phyloP scores from a whole-genome alignment of 1,140 invertebrate species.

The Drosophila mayri region DNA sequence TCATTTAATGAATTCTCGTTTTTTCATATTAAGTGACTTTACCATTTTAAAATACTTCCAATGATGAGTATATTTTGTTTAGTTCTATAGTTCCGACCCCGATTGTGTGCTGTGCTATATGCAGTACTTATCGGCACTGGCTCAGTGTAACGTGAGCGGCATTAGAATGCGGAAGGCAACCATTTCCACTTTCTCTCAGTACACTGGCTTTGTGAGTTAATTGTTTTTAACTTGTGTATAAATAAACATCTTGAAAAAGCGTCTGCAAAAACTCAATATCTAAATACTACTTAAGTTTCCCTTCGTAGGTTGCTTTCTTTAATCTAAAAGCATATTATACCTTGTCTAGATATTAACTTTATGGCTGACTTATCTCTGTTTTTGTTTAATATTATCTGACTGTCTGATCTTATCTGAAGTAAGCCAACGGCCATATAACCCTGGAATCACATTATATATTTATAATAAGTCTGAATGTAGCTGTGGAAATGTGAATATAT shows the following conservation, averaged over 20 bases:
- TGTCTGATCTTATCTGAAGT: neutral
- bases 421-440: neutral
- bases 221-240: slow-evolving; percentile 30
- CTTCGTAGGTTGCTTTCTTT: too few relatives aligned
- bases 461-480: neutral
- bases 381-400: neutral
- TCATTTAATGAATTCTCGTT: neutral
- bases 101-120: slow-evolving; percentile 6
- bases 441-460: neutral
- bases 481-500: neutral
- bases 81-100: slow-evolving; percentile 4
- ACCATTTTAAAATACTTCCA: neutral
- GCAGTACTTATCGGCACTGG: slow-evolving; percentile 23
- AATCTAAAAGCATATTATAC: neutral
- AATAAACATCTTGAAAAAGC: slow-evolving; percentile 11
- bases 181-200: slow-evolving; percentile 40
- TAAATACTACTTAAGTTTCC: neutral
- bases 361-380: neutral
- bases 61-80: neutral
- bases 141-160: slow-evolving; percentile 35
- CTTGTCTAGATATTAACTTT: neutral
- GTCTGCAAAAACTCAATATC: slow-evolving; percentile 7
- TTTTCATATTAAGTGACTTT: too few relatives aligned
- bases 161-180: slow-evolving; percentile 39
- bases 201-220: slow-evolving; percentile 30